Evolutionary conservation across 37 sponge, comb jelly and placozoan genomes (phyloP), one percentile per base, ranked within the genome.

Genomic region (Chondrosia reniformis): DNA sequence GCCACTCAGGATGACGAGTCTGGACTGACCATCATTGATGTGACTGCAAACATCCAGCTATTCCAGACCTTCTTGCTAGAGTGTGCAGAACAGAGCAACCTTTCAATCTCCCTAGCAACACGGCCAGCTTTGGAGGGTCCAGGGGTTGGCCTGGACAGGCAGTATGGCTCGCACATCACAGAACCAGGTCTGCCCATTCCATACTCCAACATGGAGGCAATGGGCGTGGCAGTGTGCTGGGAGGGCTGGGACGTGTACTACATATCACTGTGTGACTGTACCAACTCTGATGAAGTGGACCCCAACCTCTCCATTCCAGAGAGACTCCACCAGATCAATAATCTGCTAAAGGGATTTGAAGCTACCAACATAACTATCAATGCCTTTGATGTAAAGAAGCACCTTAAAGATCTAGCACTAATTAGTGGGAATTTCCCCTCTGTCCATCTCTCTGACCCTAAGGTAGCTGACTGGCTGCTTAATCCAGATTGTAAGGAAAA

Each of bases 381-480:
- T 27, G 89, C 85, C 13, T 88, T 86, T 57, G 82, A 85, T 49
- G 77, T 90, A 38, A 93, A 93, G 84, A 84, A 59, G 45, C 97
- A 96, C 32, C 59, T 83, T 21, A 88, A 88, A 58, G 28, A 62
- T 5, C 66, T 96, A 42, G 86, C 89, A n/a, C 46, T 82, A 12
- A 13, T 76, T 3, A 88, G 88, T 75, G 78, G 78, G 0, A 28
- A 77, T 2, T 30, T 86, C 33, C 80, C 75, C 28, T 41, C 79
- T 46, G 75, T 74, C 1, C 45, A 3, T 31, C 25, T 76, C 13
- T 55, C 75, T 3, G 99, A 99, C 57, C 92, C 92, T 2, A 74
- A 76, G 43, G 83, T 99, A 9, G 96, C 90, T 7, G 81, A 69
- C 59, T 99, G 99, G 99, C 67, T 99, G 69, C 79, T 93, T 22